Evolutionary conservation across 2,113 vertebrate species (phyloP), one percentile per base, ranked within the genome.

Genomic region (Corythaeola cristata): DNA sequence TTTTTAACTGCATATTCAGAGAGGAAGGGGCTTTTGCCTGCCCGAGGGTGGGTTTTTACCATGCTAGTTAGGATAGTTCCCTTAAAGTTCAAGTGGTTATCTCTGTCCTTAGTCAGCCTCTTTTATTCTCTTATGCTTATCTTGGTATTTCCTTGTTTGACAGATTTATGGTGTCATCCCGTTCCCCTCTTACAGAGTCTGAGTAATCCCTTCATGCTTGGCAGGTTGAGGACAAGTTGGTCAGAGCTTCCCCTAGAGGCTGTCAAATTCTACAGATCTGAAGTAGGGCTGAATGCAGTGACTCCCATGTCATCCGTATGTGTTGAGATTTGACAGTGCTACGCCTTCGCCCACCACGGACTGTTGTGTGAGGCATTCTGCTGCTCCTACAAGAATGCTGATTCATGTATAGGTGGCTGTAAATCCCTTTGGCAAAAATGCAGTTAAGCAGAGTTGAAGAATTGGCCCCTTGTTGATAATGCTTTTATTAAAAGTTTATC

Each of bases 171-270:
- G 12, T 44, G 41, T 44, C 41, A 44, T 44, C 12, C 41, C 13
- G 41, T 44, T 44, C 41, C 41, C 41, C 41, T 44, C 41, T 14
- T 44, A 44, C 41, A 44, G 41, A 44, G 41, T 44, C 41, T 44
- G 41, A 44, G 41, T 44, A 44, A 39, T 44, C 14, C 41, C 41
- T 44, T 44, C 41, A 12, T 22, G 37, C 56, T 56, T 59, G 47
- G 39, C 35, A 45, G 7, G 60, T 50, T 0, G 5, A 68, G 55
- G 49, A 17, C 1, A 3, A 24, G 41, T 47, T 8, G 1, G 3
- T 16, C 15, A 47, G 62, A 45, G 24, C 15, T 69, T 53, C 28
- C 32, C 16, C 21, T 35, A 24, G 44, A 84, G 49, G 9, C 50
- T 77, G 55, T 33, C 24, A 24, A 7, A 35, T 53, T n/a, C 64